Base-by-base conservation (phyloP, 1,140 invertebrate genomes). In the Sinonovacula constricta region DNA sequence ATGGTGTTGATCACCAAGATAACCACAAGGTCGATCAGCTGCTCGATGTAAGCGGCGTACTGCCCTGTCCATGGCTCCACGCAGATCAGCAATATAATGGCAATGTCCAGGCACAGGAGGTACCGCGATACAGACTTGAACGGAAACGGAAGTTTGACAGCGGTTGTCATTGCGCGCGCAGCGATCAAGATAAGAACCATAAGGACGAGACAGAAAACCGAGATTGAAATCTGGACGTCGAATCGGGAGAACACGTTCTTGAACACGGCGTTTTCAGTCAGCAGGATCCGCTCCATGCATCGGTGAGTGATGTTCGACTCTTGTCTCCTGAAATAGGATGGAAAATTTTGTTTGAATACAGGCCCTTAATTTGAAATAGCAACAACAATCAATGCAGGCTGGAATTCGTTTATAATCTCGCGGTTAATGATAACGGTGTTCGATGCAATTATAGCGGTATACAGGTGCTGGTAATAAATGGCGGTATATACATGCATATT, bases 71-170 rank as follows among this genome's bases (percentile, higher is more conserved):
- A 69, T 12, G 53, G 66, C 15, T 69, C 39, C 28, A 69, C 24
- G 15, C 30, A 26, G 0, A 49, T 69, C 1, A 57, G 10, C 10
- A 69, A 36, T 30, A 24, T 12, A 12, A 69, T 24, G 0, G 53
- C n/a, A 22, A 69, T n/a, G 24, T 69, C 66, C 26, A 49, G 10
- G 1, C 4, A 10, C 4, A 69, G 24, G 15, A 56, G n/a, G 4
- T 30, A 28, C 24, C 18, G 49, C 12, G 39, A 69, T 7, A 69
- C 2, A 34, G 24, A n/a, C 3, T 18, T 54, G 24, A 56, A 69
- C 18, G 66, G 66, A 12, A 15, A 49, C 22, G 66, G 53, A 2
- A 69, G 22, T 56, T 69, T 69, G 0, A 31, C 34, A 2, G 66
- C 54, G 26, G 33, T 22, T 26, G 33, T 1, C 7, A 56, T 2